Evolutionary conservation across 1,140 invertebrate species (phyloP).

Genomic region (Psix sp.): DNA sequence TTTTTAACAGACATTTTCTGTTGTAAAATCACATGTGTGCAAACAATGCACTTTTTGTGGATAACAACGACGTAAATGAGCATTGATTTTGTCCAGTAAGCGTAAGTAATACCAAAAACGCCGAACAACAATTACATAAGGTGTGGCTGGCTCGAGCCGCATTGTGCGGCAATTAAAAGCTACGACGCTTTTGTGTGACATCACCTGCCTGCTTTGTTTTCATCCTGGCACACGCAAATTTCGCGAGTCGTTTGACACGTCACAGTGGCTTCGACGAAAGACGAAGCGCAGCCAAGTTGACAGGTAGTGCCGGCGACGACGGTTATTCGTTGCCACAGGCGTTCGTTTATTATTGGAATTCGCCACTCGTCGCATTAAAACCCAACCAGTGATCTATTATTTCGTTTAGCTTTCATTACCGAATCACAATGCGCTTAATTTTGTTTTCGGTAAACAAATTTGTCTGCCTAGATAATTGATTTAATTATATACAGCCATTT

Average conservation of each 20-base stretch:
- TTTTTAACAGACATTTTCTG: slow-evolving; percentile 20
- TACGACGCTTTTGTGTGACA: slow-evolving; percentile 64
- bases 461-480: no score
- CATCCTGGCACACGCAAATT: slow-evolving; percentile 66
- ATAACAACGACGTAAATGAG: slow-evolving; percentile 37
- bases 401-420: slow-evolving; percentile 52
- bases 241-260: slow-evolving; percentile 70
- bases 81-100: slow-evolving; percentile 61
- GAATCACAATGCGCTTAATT: slow-evolving; percentile 43
- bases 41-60: slow-evolving; percentile 38
- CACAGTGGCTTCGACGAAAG: slow-evolving; percentile 52
- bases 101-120: slow-evolving; percentile 66
- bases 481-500: no score
- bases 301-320: slow-evolving; percentile 46
- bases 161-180: slow-evolving; percentile 76
- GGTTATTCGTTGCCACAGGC: slow-evolving; percentile 50
- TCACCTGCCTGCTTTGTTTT: slow-evolving; percentile 72
- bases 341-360: slow-evolving; percentile 56
- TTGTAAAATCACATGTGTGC: slow-evolving; percentile 48
- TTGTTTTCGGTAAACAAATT: slow-evolving; percentile 48
- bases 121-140: slow-evolving; percentile 65
- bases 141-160: slow-evolving; percentile 65
- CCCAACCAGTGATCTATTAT: slow-evolving; percentile 52
- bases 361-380: slow-evolving; percentile 52
- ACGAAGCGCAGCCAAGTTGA: slow-evolving; percentile 56